Conservation (phyloP, 1,140 invertebrate species). For the Melitaea cinxia region DNA sequence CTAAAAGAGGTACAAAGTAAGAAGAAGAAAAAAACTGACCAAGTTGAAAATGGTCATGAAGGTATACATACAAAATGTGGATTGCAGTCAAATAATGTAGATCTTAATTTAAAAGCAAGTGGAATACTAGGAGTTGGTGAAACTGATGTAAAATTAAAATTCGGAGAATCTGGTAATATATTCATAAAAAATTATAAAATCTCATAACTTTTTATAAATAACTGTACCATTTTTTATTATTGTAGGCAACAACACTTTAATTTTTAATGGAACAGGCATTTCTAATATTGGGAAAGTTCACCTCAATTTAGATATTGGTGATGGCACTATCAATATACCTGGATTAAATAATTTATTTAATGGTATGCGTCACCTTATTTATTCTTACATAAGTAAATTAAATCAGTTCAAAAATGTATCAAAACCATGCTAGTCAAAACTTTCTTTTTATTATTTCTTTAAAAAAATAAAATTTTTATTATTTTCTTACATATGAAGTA, state of each 20-base stretch:
- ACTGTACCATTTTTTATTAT: neutral
- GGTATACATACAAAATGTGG: constrained; percentile 43
- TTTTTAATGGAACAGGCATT: constrained; percentile 60
- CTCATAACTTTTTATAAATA: too few relatives aligned
- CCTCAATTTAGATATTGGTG: constrained; percentile 47
- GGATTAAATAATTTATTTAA: constrained; percentile 54
- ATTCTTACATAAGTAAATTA: too few relatives aligned
- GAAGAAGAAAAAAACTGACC: constrained; percentile 53
- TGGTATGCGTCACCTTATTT: constrained; percentile 45
- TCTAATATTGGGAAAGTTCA: constrained; percentile 63
- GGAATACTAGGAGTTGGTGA: constrained; percentile 63
- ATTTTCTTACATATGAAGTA: too few relatives aligned
- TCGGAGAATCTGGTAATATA: constrained; percentile 52
- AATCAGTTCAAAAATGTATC: too few relatives aligned
- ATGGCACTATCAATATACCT: constrained; percentile 54
- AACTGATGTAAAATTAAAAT: constrained; percentile 51
- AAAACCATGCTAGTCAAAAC: too few relatives aligned
- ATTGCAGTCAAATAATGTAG: constrained; percentile 43
- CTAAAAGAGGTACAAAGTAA: constrained; percentile 66
- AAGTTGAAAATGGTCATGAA: constrained; percentile 7
- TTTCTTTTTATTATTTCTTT: too few relatives aligned
- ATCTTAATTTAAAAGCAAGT: constrained; percentile 53
- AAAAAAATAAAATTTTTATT: too few relatives aligned
- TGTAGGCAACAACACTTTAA: constrained; percentile 58
- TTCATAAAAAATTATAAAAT: constrained; percentile 1